Evolutionary conservation across 2,797 vertebrate genomes (phyloP).

Genomic region (Pangasius mekongensis): DNA sequence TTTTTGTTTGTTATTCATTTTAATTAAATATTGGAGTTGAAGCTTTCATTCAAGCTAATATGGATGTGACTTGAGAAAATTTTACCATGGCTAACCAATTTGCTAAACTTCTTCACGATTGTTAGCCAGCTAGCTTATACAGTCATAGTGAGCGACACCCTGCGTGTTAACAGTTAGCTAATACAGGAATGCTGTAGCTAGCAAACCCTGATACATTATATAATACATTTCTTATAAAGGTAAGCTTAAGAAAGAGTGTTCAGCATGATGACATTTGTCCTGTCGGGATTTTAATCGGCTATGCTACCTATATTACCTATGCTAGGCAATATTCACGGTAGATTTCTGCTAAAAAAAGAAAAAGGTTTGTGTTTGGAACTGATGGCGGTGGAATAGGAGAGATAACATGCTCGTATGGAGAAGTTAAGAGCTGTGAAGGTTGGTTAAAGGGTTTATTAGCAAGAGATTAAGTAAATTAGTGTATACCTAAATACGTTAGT

Average conservation of each 20-base stretch:
- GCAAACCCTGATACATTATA: neutral
- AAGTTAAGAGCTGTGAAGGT: neutral
- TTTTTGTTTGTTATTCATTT: neutral
- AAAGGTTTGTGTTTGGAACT: neutral
- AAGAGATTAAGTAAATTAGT: neutral
- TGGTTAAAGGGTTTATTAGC: neutral
- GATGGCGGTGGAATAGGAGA: neutral
- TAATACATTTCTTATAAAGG: neutral
- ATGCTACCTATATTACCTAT: neutral
- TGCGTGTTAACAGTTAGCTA: neutral
- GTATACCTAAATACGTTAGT: neutral
- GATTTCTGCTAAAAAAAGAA: neutral
- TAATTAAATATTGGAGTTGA: neutral
- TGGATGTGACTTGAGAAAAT: neutral
- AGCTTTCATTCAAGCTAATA: neutral
- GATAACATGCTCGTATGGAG: neutral
- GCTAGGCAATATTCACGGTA: neutral
- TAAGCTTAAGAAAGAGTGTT: too few species aligned
- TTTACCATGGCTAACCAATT: neutral
- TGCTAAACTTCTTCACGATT: neutral
- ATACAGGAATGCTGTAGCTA: neutral
- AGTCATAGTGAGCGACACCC: neutral
- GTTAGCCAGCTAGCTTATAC: neutral
- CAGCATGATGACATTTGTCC: neutral
- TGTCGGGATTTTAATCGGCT: neutral